Base-by-base conservation (phyloP, 2,888 invertebrate genomes). In the Bruchidius siliquastri region DNA sequence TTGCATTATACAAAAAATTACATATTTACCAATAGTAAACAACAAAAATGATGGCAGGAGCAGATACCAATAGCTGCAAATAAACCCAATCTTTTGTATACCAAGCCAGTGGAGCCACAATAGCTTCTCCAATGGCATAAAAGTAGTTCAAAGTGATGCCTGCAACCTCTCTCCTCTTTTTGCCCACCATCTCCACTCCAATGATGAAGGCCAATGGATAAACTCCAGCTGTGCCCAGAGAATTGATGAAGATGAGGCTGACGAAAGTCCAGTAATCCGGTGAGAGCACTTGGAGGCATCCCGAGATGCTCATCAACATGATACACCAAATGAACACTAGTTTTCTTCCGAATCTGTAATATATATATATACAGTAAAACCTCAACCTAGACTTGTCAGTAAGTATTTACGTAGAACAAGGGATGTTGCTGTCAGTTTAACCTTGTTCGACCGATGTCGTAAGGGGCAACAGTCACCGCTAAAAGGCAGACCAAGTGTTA, bases 151-250 rank as follows among this genome's bases (percentile, higher is more conserved):
- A 84, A 26, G 90, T 88, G 67, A 91, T 89, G 30, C 91, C 90
- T 67, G 90, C 90, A 83, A 91, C 87, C 83, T 91, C 91, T 13
- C 92, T 87, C 80, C 89, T 90, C 30, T 86, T 87, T 20, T 89
- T 89, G 0, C 92, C 92, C 68, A 92, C 91, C 87, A 91, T 88
- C 86, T 92, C 92, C 68, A 92, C 90, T 68, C 88, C 90, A 69
- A 90, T 87, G 71, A 91, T 90, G 79, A 91, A 91, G 10, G 90
- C 90, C 71, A 90, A 79, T 0, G 90, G 90, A 82, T 89, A 91
- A 20, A 91, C 89, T 49, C 90, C 90, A 0, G 90, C 87, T 0
- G 90, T 90, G n/a, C 90, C 90, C n/a, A 90, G 83, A 0, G 91
- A 90, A 81, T 90, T 90, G 0, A 91, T 80, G 77, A 90, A 88